A percentile compares a stretch with the other conserved stretches of the same genome.
phyloP scores from a whole-genome alignment of 2,113 vertebrate species.

The Misgurnus mizolepis region DNA sequence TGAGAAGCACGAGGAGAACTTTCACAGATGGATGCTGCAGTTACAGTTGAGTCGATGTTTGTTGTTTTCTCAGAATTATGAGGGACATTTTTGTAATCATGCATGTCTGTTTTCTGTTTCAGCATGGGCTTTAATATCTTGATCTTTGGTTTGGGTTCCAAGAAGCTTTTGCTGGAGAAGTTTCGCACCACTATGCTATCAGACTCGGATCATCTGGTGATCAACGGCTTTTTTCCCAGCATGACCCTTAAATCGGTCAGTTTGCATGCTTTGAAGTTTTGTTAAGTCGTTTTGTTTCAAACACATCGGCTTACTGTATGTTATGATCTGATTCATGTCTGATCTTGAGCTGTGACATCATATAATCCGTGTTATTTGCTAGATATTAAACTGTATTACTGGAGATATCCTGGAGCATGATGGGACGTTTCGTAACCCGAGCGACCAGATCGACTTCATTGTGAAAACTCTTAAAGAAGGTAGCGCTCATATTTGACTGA shows the following conservation, averaged over 20 bases:
- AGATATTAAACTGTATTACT: slow-evolving; percentile 91
- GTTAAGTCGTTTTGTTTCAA: not conserved
- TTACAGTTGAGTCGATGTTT: slow-evolving; percentile 78
- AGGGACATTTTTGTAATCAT: not conserved
- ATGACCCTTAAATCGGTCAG: slow-evolving; percentile 93
- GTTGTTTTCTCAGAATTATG: not conserved
- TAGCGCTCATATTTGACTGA: slow-evolving; percentile 55
- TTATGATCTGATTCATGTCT: not conserved
- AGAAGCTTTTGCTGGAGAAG: slow-evolving; percentile 87
- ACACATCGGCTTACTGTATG: not conserved
- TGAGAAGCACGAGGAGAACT: slow-evolving; percentile 80
- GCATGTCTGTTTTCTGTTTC: slow-evolving; percentile 9
- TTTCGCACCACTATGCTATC: slow-evolving; percentile 83
- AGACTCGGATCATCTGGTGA: slow-evolving; percentile 84
- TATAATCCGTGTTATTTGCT: slow-evolving; percentile 17
- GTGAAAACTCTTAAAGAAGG: slow-evolving; percentile 83
- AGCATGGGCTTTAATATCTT: slow-evolving; percentile 93
- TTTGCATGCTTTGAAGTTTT: slow-evolving; percentile 9
- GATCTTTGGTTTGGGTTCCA: slow-evolving; percentile 94
- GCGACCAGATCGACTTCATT: slow-evolving; percentile 90
- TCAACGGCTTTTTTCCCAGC: slow-evolving; percentile 97
- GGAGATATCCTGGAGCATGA: slow-evolving; percentile 82
- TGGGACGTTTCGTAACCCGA: slow-evolving; percentile 84
- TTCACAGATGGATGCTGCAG: slow-evolving; percentile 95
- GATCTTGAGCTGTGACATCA: not conserved